Percentiles rank a stretch among this genome's conserved stretches.
phyloP scores from a whole-genome alignment of 2,888 invertebrate genomes.

The Automeris io region DNA sequence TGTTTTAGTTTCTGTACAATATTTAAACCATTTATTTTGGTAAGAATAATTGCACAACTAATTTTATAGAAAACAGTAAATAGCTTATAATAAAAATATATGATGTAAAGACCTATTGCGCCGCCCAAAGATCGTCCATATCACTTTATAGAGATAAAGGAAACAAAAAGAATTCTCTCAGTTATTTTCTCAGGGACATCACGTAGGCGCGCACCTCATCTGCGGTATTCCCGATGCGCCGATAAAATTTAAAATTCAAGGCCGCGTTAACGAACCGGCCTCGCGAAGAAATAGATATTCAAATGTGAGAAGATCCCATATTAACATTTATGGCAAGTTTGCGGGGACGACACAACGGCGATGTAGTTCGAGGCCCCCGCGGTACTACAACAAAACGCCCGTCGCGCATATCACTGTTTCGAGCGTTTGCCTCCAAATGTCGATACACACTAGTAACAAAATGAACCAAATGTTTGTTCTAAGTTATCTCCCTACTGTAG shows the following conservation, averaged over 20 bases:
- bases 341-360: slow-evolving; percentile 72
- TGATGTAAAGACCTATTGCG: not conserved
- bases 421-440: no score
- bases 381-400: slow-evolving; percentile 25
- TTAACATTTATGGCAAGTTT: slow-evolving; percentile 78
- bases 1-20: not conserved
- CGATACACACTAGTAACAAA: no score
- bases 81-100: not conserved
- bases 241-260: slow-evolving; percentile 78
- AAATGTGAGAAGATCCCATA: slow-evolving; percentile 76
- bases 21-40: no score
- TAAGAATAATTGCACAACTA: no score
- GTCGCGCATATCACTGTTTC: not conserved
- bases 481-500: no score
- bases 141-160: slow-evolving; percentile 45
- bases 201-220: slow-evolving; percentile 75
- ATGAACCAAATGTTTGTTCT: no score
- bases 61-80: no score
- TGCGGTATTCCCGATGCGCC: slow-evolving; percentile 62
- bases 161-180: slow-evolving; percentile 56
- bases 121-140: slow-evolving; percentile 29
- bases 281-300: slow-evolving; percentile 77
- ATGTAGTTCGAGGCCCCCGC: slow-evolving; percentile 37
- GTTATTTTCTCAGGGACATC: slow-evolving; percentile 68
- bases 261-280: slow-evolving; percentile 76